Evolutionary conservation across 2,113 vertebrate species (phyloP), one percentile per base, ranked within the genome.

Genomic region (Hoplias malabaricus): DNA sequence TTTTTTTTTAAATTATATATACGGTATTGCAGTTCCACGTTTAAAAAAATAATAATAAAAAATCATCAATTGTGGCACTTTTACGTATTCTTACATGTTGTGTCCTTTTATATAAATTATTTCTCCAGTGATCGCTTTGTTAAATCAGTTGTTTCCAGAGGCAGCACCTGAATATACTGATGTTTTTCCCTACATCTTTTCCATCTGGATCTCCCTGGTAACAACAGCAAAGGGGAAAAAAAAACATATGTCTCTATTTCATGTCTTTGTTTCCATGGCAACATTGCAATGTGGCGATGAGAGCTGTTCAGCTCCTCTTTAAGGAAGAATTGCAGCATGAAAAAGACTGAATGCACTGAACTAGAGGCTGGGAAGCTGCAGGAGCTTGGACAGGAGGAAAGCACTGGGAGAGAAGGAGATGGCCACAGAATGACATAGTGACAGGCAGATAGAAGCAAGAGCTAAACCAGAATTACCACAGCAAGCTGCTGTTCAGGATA

Each of bases 401-500:
- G 33, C 5, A 43, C 2, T 81, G 72, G n/a, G 48, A 36, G 65
- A 80, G 67, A 53, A 19, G n/a, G 57, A 50, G 54, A 73, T 34
- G 69, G 72, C 65, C 36, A 48, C 36, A 8, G 46, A 57, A 27
- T n/a, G 34, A 67, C 68, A 63, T 34, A 33, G 40, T 54, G 50
- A 69, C 50, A 75, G 65, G 31, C 29, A 34, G 46, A 29, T 73
- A 38, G 27, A 53, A 88, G 91, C 84, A 75, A 84, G 8, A 84
- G 84, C 90, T 87, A 54, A 80, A 66, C 70, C n/a, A 46, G 67
- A 56, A 90, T 94, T 92, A 90, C 93, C 90, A 92, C 91, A 88
- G 92, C 77, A 89, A 87, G 65, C 71, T 82, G 75, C 91, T 80
- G 85, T 86, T 88, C 92, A 93, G 90, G 90, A 94, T 92, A 89